These are phyloP conservation scores for Ameiurus melas DNA, from an alignment of 2,113 vertebrate genomes.

Conservation along the genomic window DNA sequence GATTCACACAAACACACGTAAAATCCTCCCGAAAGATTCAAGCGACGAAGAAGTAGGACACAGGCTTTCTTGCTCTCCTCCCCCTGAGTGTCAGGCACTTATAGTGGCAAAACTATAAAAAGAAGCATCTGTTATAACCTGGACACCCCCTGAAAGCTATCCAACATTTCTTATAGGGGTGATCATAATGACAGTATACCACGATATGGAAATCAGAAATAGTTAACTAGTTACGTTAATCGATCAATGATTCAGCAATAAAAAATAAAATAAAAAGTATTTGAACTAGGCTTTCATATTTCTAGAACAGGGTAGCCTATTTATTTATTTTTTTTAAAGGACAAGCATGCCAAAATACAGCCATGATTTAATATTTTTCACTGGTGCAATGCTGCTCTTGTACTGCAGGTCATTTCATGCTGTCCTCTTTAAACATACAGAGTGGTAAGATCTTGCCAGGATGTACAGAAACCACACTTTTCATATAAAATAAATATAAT, in stretches of 20 bases:
- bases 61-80: conserved; percentile 64
- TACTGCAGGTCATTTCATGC: background rate
- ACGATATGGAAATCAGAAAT: background rate
- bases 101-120: conserved; percentile 72
- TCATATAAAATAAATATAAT: background rate
- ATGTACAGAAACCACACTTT: background rate
- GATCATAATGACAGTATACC: background rate
- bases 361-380: background rate
- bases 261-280: background rate
- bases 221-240: background rate
- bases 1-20: conserved; percentile 19
- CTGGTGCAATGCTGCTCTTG: background rate
- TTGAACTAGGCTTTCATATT: background rate
- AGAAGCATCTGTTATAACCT: conserved; percentile 68
- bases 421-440: background rate
- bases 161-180: background rate
- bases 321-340: background rate
- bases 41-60: conserved; percentile 67
- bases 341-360: background rate
- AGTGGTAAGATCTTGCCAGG: background rate
- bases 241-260: background rate
- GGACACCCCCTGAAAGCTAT: conserved; percentile 58
- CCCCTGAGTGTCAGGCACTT: conserved; percentile 62
- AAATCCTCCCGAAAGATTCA: conserved; percentile 62
- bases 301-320: background rate